Evolutionary conservation across 2,113 vertebrate genomes (phyloP).

Genomic region (Oryzias melastigma): DNA sequence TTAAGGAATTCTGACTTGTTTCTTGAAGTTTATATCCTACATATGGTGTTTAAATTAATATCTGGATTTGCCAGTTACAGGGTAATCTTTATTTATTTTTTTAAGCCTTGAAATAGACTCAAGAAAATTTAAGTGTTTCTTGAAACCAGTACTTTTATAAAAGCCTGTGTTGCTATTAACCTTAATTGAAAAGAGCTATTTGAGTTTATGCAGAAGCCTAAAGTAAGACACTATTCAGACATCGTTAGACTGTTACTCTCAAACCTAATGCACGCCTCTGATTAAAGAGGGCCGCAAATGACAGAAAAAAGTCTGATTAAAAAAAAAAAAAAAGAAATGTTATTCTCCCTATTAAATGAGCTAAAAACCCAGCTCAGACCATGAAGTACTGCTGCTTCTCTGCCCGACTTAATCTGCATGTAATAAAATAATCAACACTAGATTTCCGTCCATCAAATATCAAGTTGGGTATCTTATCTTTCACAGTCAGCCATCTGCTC

Average conservation of each 20-base stretch:
- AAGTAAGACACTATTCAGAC: background rate
- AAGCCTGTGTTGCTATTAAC: too few species aligned
- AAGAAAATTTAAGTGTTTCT: too few species aligned
- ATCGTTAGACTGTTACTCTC: background rate
- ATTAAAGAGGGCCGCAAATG: background rate
- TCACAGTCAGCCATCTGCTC: constrained; percentile 28
- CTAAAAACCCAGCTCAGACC: constrained; percentile 4
- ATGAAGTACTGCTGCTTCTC: constrained; percentile 2
- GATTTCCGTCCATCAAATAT: constrained; percentile 34
- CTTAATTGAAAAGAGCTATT: too few species aligned
- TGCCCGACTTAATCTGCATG: constrained; percentile 13
- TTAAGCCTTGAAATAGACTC: too few species aligned
- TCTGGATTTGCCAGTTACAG: too few species aligned
- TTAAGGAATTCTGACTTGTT: too few species aligned
- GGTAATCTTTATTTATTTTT: too few species aligned
- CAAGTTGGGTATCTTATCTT: constrained; percentile 24
- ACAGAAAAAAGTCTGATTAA: background rate
- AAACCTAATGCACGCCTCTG: background rate
- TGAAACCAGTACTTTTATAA: too few species aligned
- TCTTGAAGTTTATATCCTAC: too few species aligned
- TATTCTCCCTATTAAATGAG: constrained; percentile 10
- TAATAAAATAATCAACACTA: constrained; percentile 45
- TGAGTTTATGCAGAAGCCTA: too few species aligned
- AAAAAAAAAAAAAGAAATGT: background rate
- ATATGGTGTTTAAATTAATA: too few species aligned